Evolutionary conservation across 1,140 invertebrate species (phyloP).

Genomic region (Polypedilum vanderplanki): DNA sequence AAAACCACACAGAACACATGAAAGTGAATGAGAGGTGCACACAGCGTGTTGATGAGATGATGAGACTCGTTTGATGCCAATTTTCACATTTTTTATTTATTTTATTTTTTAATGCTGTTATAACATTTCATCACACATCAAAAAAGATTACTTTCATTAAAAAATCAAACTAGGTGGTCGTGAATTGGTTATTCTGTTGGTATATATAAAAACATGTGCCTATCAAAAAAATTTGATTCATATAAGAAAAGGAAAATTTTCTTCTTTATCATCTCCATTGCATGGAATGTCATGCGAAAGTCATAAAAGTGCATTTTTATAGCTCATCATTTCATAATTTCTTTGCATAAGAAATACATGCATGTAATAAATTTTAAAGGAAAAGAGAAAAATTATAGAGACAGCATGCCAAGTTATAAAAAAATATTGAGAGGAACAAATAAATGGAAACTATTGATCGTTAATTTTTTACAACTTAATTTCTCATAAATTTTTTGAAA

Average conservation of each 20-base stretch:
- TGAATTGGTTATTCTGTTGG: not conserved
- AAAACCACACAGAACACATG: not conserved
- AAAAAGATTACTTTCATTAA: not conserved
- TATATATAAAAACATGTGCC: not conserved
- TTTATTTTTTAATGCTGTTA: conserved; percentile 15
- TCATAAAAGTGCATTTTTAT: not conserved
- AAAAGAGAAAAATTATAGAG: too few species aligned
- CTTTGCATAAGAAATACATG: too few species aligned
- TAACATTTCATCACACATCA: conserved; percentile 5
- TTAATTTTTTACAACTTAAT: too few species aligned
- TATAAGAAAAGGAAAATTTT: too few species aligned
- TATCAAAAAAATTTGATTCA: not conserved
- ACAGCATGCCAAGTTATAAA: too few species aligned
- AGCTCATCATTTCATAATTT: too few species aligned
- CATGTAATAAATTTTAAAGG: too few species aligned
- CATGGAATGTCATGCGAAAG: not conserved
- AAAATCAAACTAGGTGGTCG: conserved; percentile 1
- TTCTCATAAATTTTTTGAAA: too few species aligned
- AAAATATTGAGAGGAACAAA: too few species aligned
- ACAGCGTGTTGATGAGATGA: not conserved
- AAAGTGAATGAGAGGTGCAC: too few species aligned
- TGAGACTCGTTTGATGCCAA: not conserved
- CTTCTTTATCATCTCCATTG: not conserved
- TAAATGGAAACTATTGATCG: too few species aligned
- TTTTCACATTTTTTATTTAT: conserved; percentile 11